Conservation (phyloP, 2,113 vertebrate genomes). For the Trichechus manatus region DNA sequence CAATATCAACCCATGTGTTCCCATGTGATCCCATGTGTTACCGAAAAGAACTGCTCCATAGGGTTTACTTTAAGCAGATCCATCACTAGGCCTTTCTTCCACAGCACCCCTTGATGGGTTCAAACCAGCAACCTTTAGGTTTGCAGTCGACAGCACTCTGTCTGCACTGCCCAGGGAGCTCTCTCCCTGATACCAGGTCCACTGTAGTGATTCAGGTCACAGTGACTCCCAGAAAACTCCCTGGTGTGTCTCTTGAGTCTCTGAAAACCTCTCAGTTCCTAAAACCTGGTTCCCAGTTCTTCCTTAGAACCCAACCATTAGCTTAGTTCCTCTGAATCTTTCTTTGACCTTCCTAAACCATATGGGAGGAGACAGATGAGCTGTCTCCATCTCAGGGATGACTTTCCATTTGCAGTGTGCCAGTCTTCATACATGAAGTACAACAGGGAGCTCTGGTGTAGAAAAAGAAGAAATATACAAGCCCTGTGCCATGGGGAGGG, state of each 20-base stretch:
- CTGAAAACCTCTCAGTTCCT: background rate
- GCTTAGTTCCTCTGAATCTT: background rate
- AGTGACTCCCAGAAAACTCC: background rate
- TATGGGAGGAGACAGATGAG: background rate
- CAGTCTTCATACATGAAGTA: background rate
- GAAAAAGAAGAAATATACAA: background rate
- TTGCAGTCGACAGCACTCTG: background rate
- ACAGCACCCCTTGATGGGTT: background rate
- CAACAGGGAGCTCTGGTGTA: background rate
- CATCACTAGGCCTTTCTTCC: background rate
- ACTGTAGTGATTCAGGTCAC: background rate
- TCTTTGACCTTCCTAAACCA: background rate
- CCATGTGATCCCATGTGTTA: background rate
- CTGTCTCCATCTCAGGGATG: background rate
- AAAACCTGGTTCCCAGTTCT: background rate
- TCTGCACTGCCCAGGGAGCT: background rate
- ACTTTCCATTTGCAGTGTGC: slow-evolving; percentile 21
- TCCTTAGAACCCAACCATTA: background rate
- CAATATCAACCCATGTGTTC: background rate
- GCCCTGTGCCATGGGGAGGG: too few species aligned
- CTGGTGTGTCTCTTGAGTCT: background rate
- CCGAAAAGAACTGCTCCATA: background rate
- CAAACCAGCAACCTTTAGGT: background rate
- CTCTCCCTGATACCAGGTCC: background rate
- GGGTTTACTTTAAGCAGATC: background rate